Percentiles rank a stretch among this genome's conserved stretches.
Conservation (phyloP, 2,113 vertebrate genomes). For the Mastomys natalensis region DNA sequence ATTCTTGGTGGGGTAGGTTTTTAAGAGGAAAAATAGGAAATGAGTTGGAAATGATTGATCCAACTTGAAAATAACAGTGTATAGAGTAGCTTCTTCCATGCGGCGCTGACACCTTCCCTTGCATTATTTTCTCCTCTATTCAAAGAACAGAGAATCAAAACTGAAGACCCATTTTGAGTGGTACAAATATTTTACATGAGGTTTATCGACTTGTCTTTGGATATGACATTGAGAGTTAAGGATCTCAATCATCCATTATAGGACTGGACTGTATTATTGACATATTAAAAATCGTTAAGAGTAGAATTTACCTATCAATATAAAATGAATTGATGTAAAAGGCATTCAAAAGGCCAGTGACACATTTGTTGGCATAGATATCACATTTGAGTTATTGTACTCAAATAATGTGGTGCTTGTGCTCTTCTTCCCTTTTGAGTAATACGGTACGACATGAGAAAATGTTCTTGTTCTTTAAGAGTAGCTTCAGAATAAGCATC, state of each 20-base stretch:
- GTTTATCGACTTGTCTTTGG: neutral
- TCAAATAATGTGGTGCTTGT: neutral
- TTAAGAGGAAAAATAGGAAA: slow-evolving; percentile 78
- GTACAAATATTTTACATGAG: slow-evolving; percentile 34
- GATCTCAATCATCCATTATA: neutral
- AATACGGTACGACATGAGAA: neutral
- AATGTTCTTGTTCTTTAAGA: neutral
- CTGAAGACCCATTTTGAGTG: neutral
- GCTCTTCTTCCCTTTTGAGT: neutral
- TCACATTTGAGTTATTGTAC: neutral
- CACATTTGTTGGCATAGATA: neutral
- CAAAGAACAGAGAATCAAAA: slow-evolving; percentile 45
- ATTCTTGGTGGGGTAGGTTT: slow-evolving; percentile 73
- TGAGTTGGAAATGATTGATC: slow-evolving; percentile 81
- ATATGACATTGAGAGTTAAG: slow-evolving; percentile 25
- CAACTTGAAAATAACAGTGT: slow-evolving; percentile 72
- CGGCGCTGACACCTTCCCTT: slow-evolving; percentile 38
- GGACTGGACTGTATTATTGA: neutral
- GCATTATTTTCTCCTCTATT: slow-evolving; percentile 29
- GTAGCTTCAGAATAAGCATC: neutral
- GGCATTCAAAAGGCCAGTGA: neutral
- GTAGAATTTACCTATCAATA: neutral
- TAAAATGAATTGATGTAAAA: slow-evolving; percentile 9
- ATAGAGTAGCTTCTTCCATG: slow-evolving; percentile 12
- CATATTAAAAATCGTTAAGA: slow-evolving; percentile 36